Evolutionary conservation across 1,140 invertebrate species (phyloP).

Genomic region (Plutomurus gul): DNA sequence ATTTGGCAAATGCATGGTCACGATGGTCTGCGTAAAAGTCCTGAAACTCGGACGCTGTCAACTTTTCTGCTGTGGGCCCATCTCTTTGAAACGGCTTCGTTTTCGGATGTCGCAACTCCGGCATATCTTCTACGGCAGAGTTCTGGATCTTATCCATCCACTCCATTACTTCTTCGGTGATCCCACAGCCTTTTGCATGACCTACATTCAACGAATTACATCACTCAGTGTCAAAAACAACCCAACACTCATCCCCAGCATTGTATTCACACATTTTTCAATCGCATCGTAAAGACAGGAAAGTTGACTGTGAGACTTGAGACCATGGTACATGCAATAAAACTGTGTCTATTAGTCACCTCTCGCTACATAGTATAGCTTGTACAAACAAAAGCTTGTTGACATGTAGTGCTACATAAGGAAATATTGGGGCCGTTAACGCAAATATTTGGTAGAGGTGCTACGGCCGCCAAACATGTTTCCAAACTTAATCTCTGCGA

Average conservation of each 20-base stretch:
- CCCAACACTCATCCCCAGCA: conserved; percentile 10
- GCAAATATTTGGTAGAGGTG: too few species aligned
- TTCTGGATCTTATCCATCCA: conserved; percentile 93
- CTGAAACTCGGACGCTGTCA: conserved; percentile 54
- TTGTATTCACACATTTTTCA: neutral
- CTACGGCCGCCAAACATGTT: too few species aligned
- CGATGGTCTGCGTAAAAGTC: conserved; percentile 47
- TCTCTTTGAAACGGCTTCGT: conserved; percentile 55
- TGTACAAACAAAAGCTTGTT: too few species aligned
- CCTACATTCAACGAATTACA: conserved; percentile 60
- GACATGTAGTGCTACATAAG: too few species aligned
- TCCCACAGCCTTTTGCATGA: conserved; percentile 81
- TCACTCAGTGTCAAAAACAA: conserved; percentile 7
- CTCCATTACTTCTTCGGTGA: conserved; percentile 79
- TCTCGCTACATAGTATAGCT: too few species aligned
- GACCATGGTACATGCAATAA: neutral
- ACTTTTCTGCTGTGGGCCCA: conserved; percentile 40
- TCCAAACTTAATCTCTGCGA: too few species aligned
- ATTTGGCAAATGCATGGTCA: conserved; percentile 65
- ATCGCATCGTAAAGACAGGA: conserved; percentile 22
- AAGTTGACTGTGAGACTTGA: neutral
- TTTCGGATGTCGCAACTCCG: conserved; percentile 50
- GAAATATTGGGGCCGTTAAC: too few species aligned
- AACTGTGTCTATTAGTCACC: too few species aligned
- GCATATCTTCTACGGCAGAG: conserved; percentile 72